A percentile compares a stretch with the other conserved stretches of the same genome.
Conservation (phyloP, 30 jellyfish, hydroid and myxozoan genomes). For the Calvadosia cruxmelitensis region DNA sequence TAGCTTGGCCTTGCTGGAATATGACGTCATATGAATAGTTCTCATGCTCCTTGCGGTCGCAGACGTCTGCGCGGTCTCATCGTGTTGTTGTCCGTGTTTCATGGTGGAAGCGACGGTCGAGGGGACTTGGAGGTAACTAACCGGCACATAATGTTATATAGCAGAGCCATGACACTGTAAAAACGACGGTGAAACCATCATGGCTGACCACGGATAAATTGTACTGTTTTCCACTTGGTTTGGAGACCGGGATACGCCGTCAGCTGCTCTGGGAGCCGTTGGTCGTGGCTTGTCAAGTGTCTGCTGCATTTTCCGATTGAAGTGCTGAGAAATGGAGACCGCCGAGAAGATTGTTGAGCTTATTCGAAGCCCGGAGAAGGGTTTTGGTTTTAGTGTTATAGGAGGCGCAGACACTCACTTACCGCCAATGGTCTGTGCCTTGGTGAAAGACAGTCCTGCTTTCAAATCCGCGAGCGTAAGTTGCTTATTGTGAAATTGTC, state of each 20-base stretch:
- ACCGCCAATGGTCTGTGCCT: slow-evolving; percentile 86
- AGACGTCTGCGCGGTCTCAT: not conserved
- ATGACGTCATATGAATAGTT: slow-evolving; percentile 1
- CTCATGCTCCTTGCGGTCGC: not conserved
- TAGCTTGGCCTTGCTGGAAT: too few species aligned
- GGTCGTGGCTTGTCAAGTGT: too few species aligned
- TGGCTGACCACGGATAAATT: too few species aligned
- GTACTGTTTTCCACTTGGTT: too few species aligned
- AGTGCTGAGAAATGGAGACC: slow-evolving; percentile 3
- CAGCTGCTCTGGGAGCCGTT: too few species aligned
- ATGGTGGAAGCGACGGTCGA: not conserved
- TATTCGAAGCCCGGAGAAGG: slow-evolving; percentile 58
- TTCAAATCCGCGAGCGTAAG: slow-evolving; percentile 54
- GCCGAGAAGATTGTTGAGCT: slow-evolving; percentile 48
- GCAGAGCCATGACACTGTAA: too few species aligned
- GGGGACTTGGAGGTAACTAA: not conserved
- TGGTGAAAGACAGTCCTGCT: slow-evolving; percentile 81
- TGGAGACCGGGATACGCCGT: too few species aligned
- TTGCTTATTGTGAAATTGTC: too few species aligned
- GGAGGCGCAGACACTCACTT: slow-evolving; percentile 92
- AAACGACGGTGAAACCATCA: too few species aligned
- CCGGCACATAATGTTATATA: not conserved
- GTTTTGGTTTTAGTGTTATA: slow-evolving; percentile 88
- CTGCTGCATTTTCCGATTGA: not conserved
- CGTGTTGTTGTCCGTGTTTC: not conserved